These are phyloP conservation scores for Glaucopsyche alexis DNA, from an alignment of 2,888 invertebrate genomes.

Conservation along the genomic window DNA sequence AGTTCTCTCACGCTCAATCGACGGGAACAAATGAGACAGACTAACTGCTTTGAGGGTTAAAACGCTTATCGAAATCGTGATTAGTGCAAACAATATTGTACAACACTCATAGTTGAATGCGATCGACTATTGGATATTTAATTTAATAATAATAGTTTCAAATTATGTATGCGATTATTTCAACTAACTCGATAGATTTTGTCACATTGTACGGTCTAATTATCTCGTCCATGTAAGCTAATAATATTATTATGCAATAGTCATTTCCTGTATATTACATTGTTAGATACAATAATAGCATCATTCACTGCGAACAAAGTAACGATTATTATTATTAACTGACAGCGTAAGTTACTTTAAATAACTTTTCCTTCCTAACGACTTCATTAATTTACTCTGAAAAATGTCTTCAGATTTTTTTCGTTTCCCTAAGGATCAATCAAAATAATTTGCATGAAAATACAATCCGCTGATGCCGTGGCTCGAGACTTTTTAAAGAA, in stretches of 20 bases:
- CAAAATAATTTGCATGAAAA: slow-evolving; percentile 14
- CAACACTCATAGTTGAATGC: neutral
- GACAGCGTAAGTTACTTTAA: slow-evolving; percentile 1
- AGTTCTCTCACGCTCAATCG: slow-evolving; percentile 13
- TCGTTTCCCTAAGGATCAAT: slow-evolving; percentile 2
- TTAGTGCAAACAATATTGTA: slow-evolving; percentile 7
- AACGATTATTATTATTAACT: slow-evolving; percentile 17
- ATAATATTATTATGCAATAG: neutral
- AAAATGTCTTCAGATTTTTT: slow-evolving; percentile 3
- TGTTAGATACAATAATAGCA: neutral
- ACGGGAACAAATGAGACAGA: slow-evolving; percentile 19
- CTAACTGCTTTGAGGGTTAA: slow-evolving; percentile 22
- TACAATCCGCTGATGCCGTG: neutral
- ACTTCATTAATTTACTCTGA: slow-evolving; percentile 15
- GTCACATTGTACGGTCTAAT: neutral
- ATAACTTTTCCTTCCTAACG: slow-evolving; percentile 11
- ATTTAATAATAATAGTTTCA: neutral
- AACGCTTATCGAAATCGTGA: slow-evolving; percentile 12
- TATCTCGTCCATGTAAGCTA: neutral
- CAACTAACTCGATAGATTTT: neutral
- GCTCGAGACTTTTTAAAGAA: neutral
- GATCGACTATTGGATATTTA: neutral
- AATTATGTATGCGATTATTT: neutral
- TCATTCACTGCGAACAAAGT: neutral
- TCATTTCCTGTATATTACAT: neutral